These are phyloP conservation scores for Lucinisca nassula DNA, from an alignment of 2,888 invertebrate species.

Conservation along the genomic window DNA sequence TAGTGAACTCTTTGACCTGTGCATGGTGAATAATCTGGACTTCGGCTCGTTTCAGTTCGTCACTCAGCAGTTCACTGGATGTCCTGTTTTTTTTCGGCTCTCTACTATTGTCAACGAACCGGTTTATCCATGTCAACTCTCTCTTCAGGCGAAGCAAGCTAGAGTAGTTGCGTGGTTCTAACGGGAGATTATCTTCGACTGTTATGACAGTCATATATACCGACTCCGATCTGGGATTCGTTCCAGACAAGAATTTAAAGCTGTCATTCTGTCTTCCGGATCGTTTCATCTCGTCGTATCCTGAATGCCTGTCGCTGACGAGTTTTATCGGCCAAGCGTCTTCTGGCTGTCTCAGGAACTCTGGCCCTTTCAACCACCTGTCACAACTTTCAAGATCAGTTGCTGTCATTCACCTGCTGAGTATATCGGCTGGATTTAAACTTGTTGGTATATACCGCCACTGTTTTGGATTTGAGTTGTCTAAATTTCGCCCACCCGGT, in stretches of 20 bases:
- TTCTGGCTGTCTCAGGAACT: background rate
- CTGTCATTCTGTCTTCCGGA: too few species aligned
- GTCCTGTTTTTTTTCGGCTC: background rate
- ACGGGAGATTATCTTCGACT: background rate
- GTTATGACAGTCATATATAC: background rate
- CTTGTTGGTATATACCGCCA: too few species aligned
- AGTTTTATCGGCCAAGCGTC: background rate
- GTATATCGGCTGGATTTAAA: too few species aligned
- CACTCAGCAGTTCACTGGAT: background rate
- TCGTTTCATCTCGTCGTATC: background rate
- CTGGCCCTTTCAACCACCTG: constrained; percentile 33
- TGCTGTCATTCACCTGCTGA: constrained; percentile 2
- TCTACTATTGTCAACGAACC: constrained; percentile 18
- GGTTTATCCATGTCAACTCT: background rate
- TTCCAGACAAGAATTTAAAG: background rate
- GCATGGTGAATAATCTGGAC: too few species aligned
- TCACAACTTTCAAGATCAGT: background rate
- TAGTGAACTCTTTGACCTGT: too few species aligned
- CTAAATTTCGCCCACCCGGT: constrained; percentile 31
- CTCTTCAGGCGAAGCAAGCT: background rate
- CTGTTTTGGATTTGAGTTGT: too few species aligned
- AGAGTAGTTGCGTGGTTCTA: background rate
- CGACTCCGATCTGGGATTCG: background rate
- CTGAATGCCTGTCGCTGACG: background rate
- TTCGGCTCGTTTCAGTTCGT: too few species aligned